Evolutionary conservation across 2,888 invertebrate genomes (phyloP), one percentile per base, ranked within the genome.

Genomic region (Trachelus troglodyta): DNA sequence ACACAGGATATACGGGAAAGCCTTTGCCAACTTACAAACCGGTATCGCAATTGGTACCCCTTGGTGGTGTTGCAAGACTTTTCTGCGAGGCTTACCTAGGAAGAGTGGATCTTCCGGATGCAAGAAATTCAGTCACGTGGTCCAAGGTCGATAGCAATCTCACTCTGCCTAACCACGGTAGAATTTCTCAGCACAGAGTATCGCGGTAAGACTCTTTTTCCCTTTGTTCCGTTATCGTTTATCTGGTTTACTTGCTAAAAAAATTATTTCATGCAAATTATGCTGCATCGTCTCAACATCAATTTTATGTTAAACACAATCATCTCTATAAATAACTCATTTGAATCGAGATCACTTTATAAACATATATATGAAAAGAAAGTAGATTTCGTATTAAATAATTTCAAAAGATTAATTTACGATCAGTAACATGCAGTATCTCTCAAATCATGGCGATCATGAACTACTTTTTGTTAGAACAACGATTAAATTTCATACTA

Each of bases 81-180:
- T 96, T 95, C 92, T 96, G 96, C 91, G 96, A 96, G 92, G 96
- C 96, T 74, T 95, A 96, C 87, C 94, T 95, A 79, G 96, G 96
- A 94, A 93, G 94, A 93, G 94, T 95, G 31, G 94, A 95, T 87
- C 92, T 96, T 68, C 96, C 96, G 30, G 96, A 96, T 88, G 95
- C 95, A 11, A 93, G 93, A 79, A 95, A 94, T 88, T 95, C 95
- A 85, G 94, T 95, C 30, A 93, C 93, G n/a, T 96, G 96, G 96
- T 92, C 92, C 85, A 94, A 94, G 88, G 92, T 93, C 73, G 94
- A 93, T 87, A 93, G 94, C 74, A 95, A 95, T 89, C 92, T 91
- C 74, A 91, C 92, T 1, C 81, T 88, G 37, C 92, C 92, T 4
- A 86, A 89, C 76, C 88, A 91, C 74, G 92, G 92, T 69, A 91